Base-by-base conservation (phyloP, 2,113 vertebrate genomes). In the Australoheros scitulus region DNA sequence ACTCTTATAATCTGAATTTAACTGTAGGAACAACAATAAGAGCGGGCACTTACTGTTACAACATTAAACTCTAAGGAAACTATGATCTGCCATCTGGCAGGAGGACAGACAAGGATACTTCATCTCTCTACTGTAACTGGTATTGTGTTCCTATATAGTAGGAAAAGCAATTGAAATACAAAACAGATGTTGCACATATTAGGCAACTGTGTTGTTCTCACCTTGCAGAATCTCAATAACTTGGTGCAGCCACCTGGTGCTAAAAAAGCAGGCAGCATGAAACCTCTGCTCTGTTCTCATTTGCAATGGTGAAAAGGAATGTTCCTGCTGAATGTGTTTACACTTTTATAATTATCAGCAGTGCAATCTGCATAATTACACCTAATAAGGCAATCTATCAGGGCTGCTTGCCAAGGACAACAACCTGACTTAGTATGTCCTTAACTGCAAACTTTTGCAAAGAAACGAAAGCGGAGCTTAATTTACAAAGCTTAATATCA, bases 331-430 rank as follows among this genome's bases (percentile, higher is more conserved):
- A 90, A 90, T 87, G 84, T 93, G 85, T 92, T 93, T 91, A 91
- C 88, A 91, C 75, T 88, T 89, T 85, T 87, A 92, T 90, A 90
- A 94, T 94, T 88, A 94, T 90, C 87, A 87, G 83, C 84, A 79
- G 68, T 76, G 74, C 87, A 90, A 92, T 93, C 85, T 92, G 86
- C 92, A 94, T 94, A 94, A 94, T 93, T 91, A 81, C 77, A 72
- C 61, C 80, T 93, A 93, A 92, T 92, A 93, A 92, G 81, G 86
- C 88, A 91, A 92, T 91, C 83, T 91, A 92, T 91, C 89, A 93
- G 82, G 84, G 79, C 81, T 58, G 80, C 84, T 83, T 86, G 87
- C 86, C 92, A 93, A 89, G 89, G 88, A 91, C 84, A 90, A 85
- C 78, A 83, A 85, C 77, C 84, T 82, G 80, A 84, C 76, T 90